Percentiles rank a stretch among this genome's conserved stretches.
Conservation (phyloP, 2,113 vertebrate species). For the Benitochromis conjunctus region DNA sequence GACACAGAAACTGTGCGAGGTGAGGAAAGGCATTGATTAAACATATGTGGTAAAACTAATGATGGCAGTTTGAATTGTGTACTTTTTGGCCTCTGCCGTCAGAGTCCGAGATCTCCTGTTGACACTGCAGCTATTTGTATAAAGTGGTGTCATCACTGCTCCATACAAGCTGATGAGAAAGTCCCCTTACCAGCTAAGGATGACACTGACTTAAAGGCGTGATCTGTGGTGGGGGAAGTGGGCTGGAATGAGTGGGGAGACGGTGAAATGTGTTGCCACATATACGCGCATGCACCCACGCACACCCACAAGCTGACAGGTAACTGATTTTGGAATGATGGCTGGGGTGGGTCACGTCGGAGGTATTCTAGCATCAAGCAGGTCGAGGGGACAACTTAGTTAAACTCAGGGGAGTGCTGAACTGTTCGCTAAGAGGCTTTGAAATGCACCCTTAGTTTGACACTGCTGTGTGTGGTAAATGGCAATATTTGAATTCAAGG, state of each 20-base stretch:
- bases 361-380: not conserved
- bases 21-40: constrained; percentile 33
- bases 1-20: constrained; percentile 9
- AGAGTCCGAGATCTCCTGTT: not conserved
- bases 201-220: constrained; percentile 39
- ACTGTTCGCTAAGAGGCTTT: not conserved
- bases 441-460: not conserved
- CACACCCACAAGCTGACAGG: not conserved
- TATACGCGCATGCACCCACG: not conserved
- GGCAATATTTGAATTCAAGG: not conserved
- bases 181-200: constrained; percentile 32
- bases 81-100: constrained; percentile 23
- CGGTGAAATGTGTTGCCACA: not conserved
- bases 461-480: not conserved
- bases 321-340: constrained; percentile 55
- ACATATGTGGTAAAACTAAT: constrained; percentile 25
- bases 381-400: not conserved
- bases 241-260: constrained; percentile 51
- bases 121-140: constrained; percentile 17
- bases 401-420: not conserved
- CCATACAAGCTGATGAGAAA: constrained; percentile 25
- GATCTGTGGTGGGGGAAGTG: constrained; percentile 18
- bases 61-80: constrained; percentile 17
- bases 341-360: constrained; percentile 25
- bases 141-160: constrained; percentile 28